phyloP scores from a whole-genome alignment of 2,113 vertebrate species.

The Hirundichthys speculiger region DNA sequence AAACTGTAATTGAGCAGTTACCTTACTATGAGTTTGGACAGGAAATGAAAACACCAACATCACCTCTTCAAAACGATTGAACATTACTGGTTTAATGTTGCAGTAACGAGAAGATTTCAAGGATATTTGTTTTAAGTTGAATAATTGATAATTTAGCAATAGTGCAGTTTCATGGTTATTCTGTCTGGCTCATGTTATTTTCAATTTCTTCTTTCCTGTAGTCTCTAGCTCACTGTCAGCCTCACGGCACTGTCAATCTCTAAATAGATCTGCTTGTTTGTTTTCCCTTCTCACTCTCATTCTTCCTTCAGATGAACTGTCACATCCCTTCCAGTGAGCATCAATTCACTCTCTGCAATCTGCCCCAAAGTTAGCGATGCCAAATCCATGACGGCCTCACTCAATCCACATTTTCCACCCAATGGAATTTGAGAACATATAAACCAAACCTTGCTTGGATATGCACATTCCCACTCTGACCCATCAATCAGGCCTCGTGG shows the following conservation, averaged over 20 bases:
- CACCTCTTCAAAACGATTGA: background rate
- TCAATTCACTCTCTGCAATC: slow-evolving; percentile 77
- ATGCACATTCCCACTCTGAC: slow-evolving; percentile 73
- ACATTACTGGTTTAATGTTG: too few species aligned
- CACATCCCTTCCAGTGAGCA: slow-evolving; percentile 76
- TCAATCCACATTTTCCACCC: slow-evolving; percentile 81
- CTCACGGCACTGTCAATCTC: slow-evolving; percentile 66
- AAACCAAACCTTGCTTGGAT: slow-evolving; percentile 75
- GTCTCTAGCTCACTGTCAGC: slow-evolving; percentile 43
- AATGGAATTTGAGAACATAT: slow-evolving; percentile 76
- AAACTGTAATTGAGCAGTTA: slow-evolving; percentile 7
- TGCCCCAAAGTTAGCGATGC: slow-evolving; percentile 72
- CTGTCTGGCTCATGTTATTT: slow-evolving; percentile 53
- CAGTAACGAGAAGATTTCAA: too few species aligned
- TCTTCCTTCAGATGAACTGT: slow-evolving; percentile 81
- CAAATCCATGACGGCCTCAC: slow-evolving; percentile 76
- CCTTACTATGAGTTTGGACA: slow-evolving; percentile 5
- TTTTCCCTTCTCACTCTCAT: slow-evolving; percentile 71
- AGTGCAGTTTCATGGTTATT: slow-evolving; percentile 48
- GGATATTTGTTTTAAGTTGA: slow-evolving; percentile 32
- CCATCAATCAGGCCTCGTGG: slow-evolving; percentile 78
- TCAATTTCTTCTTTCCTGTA: slow-evolving; percentile 34
- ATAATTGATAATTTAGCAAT: slow-evolving; percentile 56
- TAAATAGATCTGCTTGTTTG: slow-evolving; percentile 76
- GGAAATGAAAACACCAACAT: slow-evolving; percentile 2